phyloP scores from a whole-genome alignment of 30 jellyfish, hydroid and myxozoan species.

The Turritopsis dohrnii region DNA sequence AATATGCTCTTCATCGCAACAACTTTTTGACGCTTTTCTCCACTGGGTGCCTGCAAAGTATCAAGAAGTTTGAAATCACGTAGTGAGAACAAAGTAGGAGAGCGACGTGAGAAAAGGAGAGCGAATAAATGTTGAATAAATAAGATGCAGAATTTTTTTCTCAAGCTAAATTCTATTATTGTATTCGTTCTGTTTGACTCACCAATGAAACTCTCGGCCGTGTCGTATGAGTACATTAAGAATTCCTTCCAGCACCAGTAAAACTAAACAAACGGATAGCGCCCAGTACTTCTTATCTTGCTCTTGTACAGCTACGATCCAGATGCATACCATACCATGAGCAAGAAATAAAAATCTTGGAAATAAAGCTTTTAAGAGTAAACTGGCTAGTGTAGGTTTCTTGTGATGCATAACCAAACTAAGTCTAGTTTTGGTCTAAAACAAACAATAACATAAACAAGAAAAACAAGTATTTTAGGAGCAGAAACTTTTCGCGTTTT shows the following conservation, averaged over 20 bases:
- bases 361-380: slow-evolving; percentile 55
- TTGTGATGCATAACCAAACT: not conserved
- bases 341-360: slow-evolving; percentile 66
- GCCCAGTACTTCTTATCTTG: slow-evolving; percentile 47
- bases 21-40: too few species aligned
- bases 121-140: too few species aligned
- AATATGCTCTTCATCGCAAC: too few species aligned
- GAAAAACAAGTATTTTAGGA: not conserved
- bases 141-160: too few species aligned
- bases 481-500: too few species aligned
- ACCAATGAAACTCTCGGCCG: slow-evolving; percentile 71
- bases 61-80: too few species aligned
- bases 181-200: not conserved
- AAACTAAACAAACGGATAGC: slow-evolving; percentile 31
- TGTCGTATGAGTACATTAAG: slow-evolving; percentile 38
- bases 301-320: slow-evolving; percentile 35
- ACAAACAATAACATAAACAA: not conserved
- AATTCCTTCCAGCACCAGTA: slow-evolving; percentile 61
- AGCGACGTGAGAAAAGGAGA: too few species aligned
- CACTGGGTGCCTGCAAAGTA: too few species aligned
- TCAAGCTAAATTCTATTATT: too few species aligned
- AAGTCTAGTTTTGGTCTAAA: not conserved
- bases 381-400: not conserved
- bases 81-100: too few species aligned
- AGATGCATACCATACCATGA: slow-evolving; percentile 64